Percentiles rank a stretch among this genome's conserved stretches.
phyloP scores from a whole-genome alignment of 2,113 vertebrate species.

The Talpa occidentalis region DNA sequence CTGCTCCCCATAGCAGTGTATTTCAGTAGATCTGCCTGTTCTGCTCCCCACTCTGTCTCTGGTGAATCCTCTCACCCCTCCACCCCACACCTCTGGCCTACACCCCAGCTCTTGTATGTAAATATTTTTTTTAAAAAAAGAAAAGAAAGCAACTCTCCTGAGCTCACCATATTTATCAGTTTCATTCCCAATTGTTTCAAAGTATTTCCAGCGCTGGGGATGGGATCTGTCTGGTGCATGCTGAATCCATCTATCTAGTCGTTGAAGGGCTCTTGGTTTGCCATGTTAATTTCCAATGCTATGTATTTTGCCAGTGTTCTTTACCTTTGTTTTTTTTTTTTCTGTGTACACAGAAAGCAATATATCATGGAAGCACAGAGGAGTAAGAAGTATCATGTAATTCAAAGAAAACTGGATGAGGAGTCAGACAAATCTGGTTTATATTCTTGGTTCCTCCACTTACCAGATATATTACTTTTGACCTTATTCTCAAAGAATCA shows the following conservation, averaged over 20 bases:
- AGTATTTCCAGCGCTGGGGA: not conserved
- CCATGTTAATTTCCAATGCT: not conserved
- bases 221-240: not conserved
- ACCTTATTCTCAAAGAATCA: not conserved
- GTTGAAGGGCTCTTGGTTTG: not conserved
- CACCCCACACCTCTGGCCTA: too few relatives aligned
- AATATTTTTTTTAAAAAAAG: not conserved
- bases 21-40: too few relatives aligned
- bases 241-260: not conserved
- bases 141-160: not conserved
- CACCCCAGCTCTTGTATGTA: too few relatives aligned
- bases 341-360: not conserved
- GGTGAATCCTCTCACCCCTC: too few relatives aligned
- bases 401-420: not conserved
- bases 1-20: too few relatives aligned
- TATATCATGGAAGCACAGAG: not conserved
- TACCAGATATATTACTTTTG: not conserved
- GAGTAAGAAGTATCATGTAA: not conserved
- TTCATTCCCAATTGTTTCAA: conserved; percentile 34
- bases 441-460: not conserved
- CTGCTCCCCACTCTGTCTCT: too few relatives aligned
- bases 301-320: not conserved
- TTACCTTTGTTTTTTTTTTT: not conserved
- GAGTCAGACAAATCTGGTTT: not conserved
- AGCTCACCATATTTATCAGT: not conserved